Percentiles rank a stretch among this genome's conserved stretches.
Evolutionary conservation across 2,113 vertebrate genomes (phyloP).

Genomic region (Picathartes gymnocephalus): DNA sequence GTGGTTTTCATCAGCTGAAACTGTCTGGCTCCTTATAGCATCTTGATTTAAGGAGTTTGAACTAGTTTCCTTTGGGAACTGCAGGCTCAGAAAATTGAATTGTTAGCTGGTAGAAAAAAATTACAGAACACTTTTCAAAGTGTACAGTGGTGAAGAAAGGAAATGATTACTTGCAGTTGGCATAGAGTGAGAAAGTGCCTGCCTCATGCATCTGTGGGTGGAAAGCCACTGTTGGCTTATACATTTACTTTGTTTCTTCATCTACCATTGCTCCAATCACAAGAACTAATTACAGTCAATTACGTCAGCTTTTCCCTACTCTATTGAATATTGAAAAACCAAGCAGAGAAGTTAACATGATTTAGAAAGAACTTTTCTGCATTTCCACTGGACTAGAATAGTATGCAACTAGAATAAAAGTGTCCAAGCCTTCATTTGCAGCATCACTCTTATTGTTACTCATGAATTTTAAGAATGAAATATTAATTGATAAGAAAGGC

Average conservation of each 20-base stretch:
- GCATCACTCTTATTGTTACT: not conserved
- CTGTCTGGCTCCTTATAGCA: not conserved
- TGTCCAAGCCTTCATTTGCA: not conserved
- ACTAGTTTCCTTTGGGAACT: conserved; percentile 12
- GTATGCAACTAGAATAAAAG: not conserved
- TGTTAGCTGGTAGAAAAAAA: conserved; percentile 38
- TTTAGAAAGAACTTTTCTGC: not conserved
- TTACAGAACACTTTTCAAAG: conserved; percentile 36
- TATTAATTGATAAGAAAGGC: not conserved
- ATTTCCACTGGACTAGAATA: not conserved
- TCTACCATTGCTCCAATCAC: not conserved
- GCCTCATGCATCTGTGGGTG: conserved; percentile 20
- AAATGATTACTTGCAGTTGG: conserved; percentile 44
- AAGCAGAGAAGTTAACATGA: not conserved
- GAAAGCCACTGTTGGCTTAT: conserved; percentile 6
- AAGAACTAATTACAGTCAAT: conserved; percentile 28
- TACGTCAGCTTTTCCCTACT: not conserved
- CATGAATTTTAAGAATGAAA: not conserved
- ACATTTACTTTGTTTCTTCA: conserved; percentile 24
- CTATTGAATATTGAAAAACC: not conserved
- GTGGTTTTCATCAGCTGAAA: conserved; percentile 9
- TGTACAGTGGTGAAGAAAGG: conserved; percentile 43
- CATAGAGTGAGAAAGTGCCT: conserved; percentile 14
- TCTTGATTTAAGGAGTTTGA: conserved; percentile 37
- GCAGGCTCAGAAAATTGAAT: conserved; percentile 20